Conservation (phyloP, 2,888 invertebrate genomes). For the Latrodectus hesperus region DNA sequence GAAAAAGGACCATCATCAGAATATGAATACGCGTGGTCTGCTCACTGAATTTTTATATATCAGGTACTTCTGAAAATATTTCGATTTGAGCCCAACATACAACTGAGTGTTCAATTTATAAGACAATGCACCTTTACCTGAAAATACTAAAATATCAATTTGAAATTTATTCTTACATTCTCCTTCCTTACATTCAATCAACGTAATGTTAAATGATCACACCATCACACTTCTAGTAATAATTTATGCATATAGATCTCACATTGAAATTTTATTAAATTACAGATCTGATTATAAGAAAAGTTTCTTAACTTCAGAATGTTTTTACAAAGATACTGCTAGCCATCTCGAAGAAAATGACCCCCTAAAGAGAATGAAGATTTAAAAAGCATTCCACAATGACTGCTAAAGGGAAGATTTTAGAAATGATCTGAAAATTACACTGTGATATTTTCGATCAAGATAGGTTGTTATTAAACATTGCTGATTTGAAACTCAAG, state of each 20-base stretch:
- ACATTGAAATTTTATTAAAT: neutral
- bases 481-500: too few relatives aligned
- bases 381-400: too few relatives aligned
- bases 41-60: conserved; percentile 27
- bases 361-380: too few relatives aligned
- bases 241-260: conserved; percentile 4
- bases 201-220: neutral
- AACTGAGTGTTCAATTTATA: conserved; percentile 11
- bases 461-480: too few relatives aligned
- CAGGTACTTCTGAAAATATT: conserved; percentile 26
- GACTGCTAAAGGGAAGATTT: too few relatives aligned
- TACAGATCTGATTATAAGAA: too few relatives aligned
- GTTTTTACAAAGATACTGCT: too few relatives aligned
- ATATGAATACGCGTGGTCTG: conserved; percentile 10
- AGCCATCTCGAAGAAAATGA: too few relatives aligned
- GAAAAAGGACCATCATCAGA: conserved; percentile 10
- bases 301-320: too few relatives aligned
- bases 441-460: too few relatives aligned
- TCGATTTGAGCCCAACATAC: conserved; percentile 16
- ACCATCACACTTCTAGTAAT: conserved; percentile 9
- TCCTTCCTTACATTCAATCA: neutral
- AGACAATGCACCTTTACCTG: neutral
- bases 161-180: conserved; percentile 24
- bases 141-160: conserved; percentile 3
- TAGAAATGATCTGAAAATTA: too few relatives aligned